Base-by-base conservation (phyloP, 1,140 invertebrate genomes). In the Ditylenchus dipsaci region DNA sequence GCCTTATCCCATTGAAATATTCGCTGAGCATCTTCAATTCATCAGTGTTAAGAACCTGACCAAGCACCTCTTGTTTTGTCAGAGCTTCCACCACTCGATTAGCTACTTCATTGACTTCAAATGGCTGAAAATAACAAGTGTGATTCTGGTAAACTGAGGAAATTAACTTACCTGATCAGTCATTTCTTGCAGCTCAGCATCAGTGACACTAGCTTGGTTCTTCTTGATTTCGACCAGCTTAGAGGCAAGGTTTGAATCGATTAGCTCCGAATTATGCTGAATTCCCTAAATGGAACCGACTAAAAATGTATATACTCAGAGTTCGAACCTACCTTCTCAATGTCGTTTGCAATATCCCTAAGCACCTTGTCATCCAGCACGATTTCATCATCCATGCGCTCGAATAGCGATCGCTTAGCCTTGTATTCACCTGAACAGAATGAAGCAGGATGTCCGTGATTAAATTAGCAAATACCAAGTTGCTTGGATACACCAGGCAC, bases 181-280 rank as follows among this genome's bases (percentile, higher is more conserved):
- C 43, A 29, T 33, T 21, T 29, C 27, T 7, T 68, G 17, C 26
- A 30, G 19, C 9, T 68, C 66, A 30, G 49, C 66, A 21, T 68
- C 49, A 23, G 45, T 26, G 11, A 57, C 38, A 11, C 33, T 11
- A 38, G 33, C 3, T 65, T 43, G 33, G 30, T 63, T 45, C 13
- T 19, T 30, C 23, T 68, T 59, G 29, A 64, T 64, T 33, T 68
- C 66, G 15, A 68, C 27, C n/a, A 68, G 21, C 27, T 68, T 68
- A 8, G 47, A 45, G 1, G 45, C 49, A 19, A 68, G 23, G 29
- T 61, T 38, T 17, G 63, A 30, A 67, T 47, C 27, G 8, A 68
- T 47, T 5, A 65, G 56, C 9, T 47, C 42, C 13, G 33, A 26
- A 56, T 68, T 59, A 49, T 68, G 63, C 8, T 30, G 47, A 11